Evolutionary conservation across 2,113 vertebrate species (phyloP).

Genomic region (Gadus chalcogrammus): DNA sequence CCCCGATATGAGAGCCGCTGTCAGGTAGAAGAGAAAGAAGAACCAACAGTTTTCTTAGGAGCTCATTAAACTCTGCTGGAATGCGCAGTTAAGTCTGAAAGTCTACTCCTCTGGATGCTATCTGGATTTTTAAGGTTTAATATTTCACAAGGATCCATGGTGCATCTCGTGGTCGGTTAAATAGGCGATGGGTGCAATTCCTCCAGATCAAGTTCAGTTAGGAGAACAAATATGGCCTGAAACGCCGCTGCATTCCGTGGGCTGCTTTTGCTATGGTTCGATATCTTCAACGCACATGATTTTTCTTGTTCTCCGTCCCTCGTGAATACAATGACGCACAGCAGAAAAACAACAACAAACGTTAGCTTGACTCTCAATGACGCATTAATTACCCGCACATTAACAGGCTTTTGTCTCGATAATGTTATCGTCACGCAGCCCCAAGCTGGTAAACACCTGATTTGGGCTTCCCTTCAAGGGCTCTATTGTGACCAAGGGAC

Average conservation of each 20-base stretch:
- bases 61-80: neutral
- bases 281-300: neutral
- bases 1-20: constrained; percentile 49
- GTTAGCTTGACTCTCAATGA: constrained; percentile 11
- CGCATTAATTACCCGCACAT: constrained; percentile 57
- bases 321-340: too few relatives aligned
- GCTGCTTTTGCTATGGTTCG: constrained; percentile 9
- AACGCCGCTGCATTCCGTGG: neutral
- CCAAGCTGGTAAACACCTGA: constrained; percentile 58
- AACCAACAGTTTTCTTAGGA: constrained; percentile 43
- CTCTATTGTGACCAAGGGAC: constrained; percentile 26
- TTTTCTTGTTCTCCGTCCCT: constrained; percentile 37
- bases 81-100: too few relatives aligned
- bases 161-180: constrained; percentile 11
- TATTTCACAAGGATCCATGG: neutral
- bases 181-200: constrained; percentile 9
- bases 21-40: constrained; percentile 25
- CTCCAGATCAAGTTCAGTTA: constrained; percentile 21
- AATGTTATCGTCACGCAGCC: constrained; percentile 44
- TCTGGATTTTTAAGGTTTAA: constrained; percentile 14
- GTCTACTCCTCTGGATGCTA: constrained; percentile 7
- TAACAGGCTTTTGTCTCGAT: constrained; percentile 58
- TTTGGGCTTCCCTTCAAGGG: constrained; percentile 38
- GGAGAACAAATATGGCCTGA: constrained; percentile 17
- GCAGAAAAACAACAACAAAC: too few relatives aligned